phyloP scores from a whole-genome alignment of 1,140 invertebrate genomes.

The Cyclina sinensis region DNA sequence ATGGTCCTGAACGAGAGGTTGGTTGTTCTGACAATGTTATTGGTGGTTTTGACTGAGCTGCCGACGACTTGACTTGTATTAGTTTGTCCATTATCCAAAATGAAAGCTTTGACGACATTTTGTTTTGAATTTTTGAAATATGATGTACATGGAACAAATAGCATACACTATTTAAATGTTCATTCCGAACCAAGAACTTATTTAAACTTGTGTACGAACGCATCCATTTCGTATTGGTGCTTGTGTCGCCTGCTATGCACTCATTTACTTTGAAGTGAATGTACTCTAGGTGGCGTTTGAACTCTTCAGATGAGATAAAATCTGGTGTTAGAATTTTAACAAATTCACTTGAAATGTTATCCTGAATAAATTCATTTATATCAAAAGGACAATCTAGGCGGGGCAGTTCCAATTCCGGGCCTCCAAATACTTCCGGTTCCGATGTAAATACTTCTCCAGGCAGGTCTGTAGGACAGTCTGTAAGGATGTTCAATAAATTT shows the following conservation, averaged over 20 bases:
- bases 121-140: background rate
- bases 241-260: background rate
- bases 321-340: background rate
- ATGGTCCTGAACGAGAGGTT: no score
- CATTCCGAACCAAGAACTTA: no score
- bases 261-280: background rate
- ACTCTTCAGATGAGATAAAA: background rate
- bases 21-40: background rate
- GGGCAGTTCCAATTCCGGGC: background rate
- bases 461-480: no score
- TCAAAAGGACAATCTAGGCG: background rate
- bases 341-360: no score
- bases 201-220: background rate
- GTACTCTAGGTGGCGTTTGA: background rate
- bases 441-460: no score
- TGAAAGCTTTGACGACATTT: background rate
- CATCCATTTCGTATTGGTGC: background rate
- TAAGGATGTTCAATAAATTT: background rate
- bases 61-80: background rate
- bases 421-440: no score
- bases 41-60: background rate
- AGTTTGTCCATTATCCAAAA: constrained; percentile 21
- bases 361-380: background rate
- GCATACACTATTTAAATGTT: background rate
- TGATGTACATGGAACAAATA: background rate